Evolutionary conservation across 1,140 invertebrate genomes (phyloP), one percentile per base, ranked within the genome.

Genomic region (Littorina saxatilis): DNA sequence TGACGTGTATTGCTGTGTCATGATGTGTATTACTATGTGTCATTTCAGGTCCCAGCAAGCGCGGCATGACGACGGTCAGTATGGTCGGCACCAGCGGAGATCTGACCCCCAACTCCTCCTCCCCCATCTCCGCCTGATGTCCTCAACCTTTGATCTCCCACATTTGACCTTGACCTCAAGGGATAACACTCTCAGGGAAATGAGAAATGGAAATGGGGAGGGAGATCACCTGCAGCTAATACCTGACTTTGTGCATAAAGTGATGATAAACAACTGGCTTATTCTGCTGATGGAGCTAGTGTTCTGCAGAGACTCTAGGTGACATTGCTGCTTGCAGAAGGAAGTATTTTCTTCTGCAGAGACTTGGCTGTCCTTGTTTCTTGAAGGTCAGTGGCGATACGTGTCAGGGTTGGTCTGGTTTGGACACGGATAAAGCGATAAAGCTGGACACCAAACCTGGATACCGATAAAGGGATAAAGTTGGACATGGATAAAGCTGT

Each of bases 51-150:
- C 78, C 81, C 35, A 75, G 39, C 23, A 85, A 83, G 52, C 79
- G 76, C 13, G 76, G 75, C 15, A 82, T 81, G 75, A 35, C 78
- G 2, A 39, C 70, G 39, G 76, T 74, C 32, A 80, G 79, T 32
- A 74, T 77, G 50, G 79, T 73, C 7, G 82, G 81, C 3, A 80
- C 70, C 37, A 83, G 76, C 75, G 80, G 79, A 0, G 82, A 85
- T 32, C 43, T 82, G 11, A 83, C 80, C 9, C 84, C 84, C 63
- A 85, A 85, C 63, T 85, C 84, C 40, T 82, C 78, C 4, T 82
- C 84, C 0, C 82, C 84, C 29, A 80, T 83, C 58, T 78, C 84
- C 40, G 80, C 84, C 3, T 85, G 68, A 74, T 39, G 32, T 17
- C 80, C 52, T 32, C 52, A 63, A 15, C 27, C 39, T 61, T 39